Evolutionary conservation across 1,140 invertebrate genomes (phyloP), one percentile per base, ranked within the genome.

Genomic region (Zaprionus capensis): DNA sequence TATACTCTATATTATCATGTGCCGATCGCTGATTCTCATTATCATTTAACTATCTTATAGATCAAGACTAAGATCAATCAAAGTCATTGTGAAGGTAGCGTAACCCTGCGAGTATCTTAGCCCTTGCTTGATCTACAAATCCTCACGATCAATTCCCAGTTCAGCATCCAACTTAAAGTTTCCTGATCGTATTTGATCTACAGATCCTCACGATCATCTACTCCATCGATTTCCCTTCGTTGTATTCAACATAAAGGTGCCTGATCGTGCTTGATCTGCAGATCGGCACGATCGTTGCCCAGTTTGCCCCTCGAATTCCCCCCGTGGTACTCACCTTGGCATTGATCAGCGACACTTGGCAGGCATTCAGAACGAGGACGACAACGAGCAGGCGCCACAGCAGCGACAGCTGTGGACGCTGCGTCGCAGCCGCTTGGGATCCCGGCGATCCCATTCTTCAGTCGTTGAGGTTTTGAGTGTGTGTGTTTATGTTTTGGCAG

Each of bases 391-490:
- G 73, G 20, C 86, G 86, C 81, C 80, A 81, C 15, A 90, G 72
- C 66, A 90, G 76, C 71, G 79, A 85, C 61, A 78, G 57, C 64
- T 58, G 79, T 28, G 58, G 53, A 22, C 78, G 65, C 49, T 38
- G 44, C 62, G 46, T 63, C 66, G 57, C 70, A 53, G 80, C 38
- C 76, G 57, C 65, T 46, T 71, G 81, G 85, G 85, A 90, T 81
- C 85, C 81, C 65, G 76, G 66, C 71, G 85, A 90, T 85, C 85
- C 85, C 85, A 90, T 90, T 59, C 46, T 53, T 63, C 41, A 61
- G 38, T 61, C 20, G 68, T 69, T 67, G 34, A 38, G 72, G 17
- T 58, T 55, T 34, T 62, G 38, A 41, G 36, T 72, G 51, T 26
- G 36, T 66, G 65, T 46, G 36, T 44, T 20, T 73, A 71, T 41